Conservation (phyloP, 2,113 vertebrate genomes). For the Onychorhynchus coronatus region DNA sequence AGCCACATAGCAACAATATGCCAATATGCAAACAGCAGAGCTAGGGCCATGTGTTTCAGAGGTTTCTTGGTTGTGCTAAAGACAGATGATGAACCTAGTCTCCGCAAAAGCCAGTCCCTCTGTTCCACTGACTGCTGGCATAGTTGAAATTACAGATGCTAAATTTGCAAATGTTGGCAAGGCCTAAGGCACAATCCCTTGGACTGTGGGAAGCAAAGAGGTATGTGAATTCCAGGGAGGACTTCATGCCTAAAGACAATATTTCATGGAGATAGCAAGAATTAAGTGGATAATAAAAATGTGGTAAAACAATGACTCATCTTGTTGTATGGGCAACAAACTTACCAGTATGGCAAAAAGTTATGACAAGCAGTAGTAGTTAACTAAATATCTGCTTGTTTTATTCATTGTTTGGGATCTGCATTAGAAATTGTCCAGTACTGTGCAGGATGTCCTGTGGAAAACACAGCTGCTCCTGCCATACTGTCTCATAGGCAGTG, state of each 20-base stretch:
- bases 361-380: neutral
- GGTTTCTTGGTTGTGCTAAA: neutral
- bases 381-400: neutral
- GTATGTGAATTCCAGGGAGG: neutral
- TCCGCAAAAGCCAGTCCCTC: neutral
- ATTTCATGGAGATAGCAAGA: neutral
- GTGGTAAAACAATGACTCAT: neutral
- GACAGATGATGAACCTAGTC: neutral
- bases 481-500: fast-evolving
- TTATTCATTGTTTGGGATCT: neutral
- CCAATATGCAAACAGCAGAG: neutral
- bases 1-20: neutral
- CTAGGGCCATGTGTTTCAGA: neutral
- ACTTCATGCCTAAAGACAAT: neutral
- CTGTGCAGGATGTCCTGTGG: neutral
- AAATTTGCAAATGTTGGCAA: neutral
- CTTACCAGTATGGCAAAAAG: neutral
- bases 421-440: neutral
- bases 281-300: neutral
- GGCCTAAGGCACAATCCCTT: neutral
- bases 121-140: neutral
- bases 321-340: neutral
- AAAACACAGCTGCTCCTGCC: neutral
- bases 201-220: neutral
- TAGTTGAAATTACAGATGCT: neutral